These are phyloP conservation scores for Sorex fumeus DNA, from an alignment of 2,113 vertebrate species.

Conservation along the genomic window DNA sequence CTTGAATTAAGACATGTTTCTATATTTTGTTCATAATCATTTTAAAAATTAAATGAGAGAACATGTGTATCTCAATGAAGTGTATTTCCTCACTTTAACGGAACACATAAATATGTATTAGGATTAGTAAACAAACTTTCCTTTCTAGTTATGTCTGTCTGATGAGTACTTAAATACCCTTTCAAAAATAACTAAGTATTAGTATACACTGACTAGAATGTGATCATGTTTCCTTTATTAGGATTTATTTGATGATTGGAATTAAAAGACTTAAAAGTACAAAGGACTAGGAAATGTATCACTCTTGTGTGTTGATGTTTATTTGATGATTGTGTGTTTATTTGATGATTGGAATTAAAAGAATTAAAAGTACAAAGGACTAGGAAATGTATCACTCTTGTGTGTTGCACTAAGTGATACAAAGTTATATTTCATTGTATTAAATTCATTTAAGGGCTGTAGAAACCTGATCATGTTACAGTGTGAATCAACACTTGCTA, in stretches of 20 bases:
- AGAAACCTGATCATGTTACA: slow-evolving; percentile 19
- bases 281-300: background rate
- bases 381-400: background rate
- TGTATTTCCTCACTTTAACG: too few relatives aligned
- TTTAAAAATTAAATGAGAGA: slow-evolving; percentile 36
- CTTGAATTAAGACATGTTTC: background rate
- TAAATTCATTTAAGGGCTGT: slow-evolving; percentile 21
- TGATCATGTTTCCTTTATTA: slow-evolving; percentile 14
- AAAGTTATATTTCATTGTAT: slow-evolving; percentile 12
- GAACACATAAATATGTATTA: background rate
- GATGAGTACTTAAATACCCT: background rate
- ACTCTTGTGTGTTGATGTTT: background rate
- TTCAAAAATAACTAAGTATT: background rate
- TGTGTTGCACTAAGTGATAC: background rate
- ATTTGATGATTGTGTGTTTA: too few relatives aligned
- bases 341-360: background rate
- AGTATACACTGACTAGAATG: background rate
- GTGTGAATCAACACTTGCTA: slow-evolving; percentile 23
- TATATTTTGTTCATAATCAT: background rate
- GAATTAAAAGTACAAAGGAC: background rate
- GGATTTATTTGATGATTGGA: background rate
- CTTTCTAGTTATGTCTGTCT: background rate
- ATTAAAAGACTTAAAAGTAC: background rate
- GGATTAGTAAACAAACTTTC: background rate
- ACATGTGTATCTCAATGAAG: background rate